Conservation (phyloP, 1,140 invertebrate species). For the Chymomyza costata region DNA sequence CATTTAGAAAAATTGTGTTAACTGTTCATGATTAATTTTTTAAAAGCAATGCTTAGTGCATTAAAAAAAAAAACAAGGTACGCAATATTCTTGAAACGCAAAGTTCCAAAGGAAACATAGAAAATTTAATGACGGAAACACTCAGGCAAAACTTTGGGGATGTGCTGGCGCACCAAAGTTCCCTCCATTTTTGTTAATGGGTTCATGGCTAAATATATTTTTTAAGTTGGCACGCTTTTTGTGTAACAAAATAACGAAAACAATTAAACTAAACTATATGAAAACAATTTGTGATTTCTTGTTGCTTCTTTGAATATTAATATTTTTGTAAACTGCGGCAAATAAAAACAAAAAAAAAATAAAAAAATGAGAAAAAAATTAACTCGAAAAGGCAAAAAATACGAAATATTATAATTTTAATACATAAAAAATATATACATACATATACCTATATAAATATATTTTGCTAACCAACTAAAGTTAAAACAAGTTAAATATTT, state of each 20-base stretch:
- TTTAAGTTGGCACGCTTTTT: conserved; percentile 61
- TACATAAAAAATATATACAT: conserved; percentile 7
- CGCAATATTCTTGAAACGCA: no score
- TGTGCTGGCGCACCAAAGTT: conserved; percentile 53
- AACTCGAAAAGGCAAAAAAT: not conserved
- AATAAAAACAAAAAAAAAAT: conserved; percentile 1
- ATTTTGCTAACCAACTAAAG: no score
- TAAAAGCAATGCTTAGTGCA: no score
- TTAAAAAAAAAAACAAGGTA: no score
- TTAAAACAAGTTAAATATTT: no score
- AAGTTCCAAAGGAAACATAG: no score
- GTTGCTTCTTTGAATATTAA: conserved; percentile 66
- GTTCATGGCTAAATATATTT: conserved; percentile 39
- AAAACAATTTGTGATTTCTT: conserved; percentile 65
- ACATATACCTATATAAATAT: conserved; percentile 1
- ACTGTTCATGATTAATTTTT: no score
- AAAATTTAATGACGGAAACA: no score
- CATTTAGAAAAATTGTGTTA: no score
- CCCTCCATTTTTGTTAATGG: no score
- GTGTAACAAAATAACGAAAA: conserved; percentile 45
- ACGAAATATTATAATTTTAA: not conserved
- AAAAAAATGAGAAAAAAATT: no score
- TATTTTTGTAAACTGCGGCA: conserved; percentile 49
- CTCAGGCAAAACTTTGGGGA: conserved; percentile 29
- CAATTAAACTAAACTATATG: conserved; percentile 15